Percentiles rank a stretch among this genome's conserved stretches.
Evolutionary conservation across 2,888 invertebrate species (phyloP).

Genomic region (Cephus runcator): DNA sequence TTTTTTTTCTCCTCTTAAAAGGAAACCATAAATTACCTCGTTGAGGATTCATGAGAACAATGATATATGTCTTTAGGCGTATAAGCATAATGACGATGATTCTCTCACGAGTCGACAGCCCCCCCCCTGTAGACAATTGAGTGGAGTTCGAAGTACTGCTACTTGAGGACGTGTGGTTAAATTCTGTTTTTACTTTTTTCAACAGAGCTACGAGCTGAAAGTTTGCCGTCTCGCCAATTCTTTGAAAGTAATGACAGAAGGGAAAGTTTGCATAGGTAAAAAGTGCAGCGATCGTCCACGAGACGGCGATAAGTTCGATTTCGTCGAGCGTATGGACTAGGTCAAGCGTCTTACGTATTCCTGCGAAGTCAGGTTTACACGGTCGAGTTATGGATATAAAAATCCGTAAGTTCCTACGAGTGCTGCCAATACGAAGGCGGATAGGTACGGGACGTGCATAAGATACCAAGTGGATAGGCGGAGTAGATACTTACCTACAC

Average conservation of each 20-base stretch:
- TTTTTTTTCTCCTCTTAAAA: neutral
- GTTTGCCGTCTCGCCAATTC: neutral
- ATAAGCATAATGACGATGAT: neutral
- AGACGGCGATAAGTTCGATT: neutral
- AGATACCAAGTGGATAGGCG: constrained; percentile 1
- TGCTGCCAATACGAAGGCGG: constrained; percentile 15
- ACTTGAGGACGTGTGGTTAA: constrained; percentile 40
- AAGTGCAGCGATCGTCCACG: constrained; percentile 26
- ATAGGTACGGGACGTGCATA: constrained; percentile 30
- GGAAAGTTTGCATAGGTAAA: constrained; percentile 8
- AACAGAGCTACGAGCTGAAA: constrained; percentile 13
- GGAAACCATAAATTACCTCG: neutral
- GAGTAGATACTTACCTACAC: neutral
- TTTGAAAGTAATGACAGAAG: constrained; percentile 1
- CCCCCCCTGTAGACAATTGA: neutral
- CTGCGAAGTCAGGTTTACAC: constrained; percentile 34
- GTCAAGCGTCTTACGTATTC: constrained; percentile 39
- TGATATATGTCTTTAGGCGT: neutral
- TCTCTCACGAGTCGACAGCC: neutral
- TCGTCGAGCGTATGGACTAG: constrained; percentile 15
- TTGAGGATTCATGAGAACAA: neutral
- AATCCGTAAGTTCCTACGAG: constrained; percentile 21
- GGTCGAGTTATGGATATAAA: constrained; percentile 29
- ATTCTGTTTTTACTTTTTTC: constrained; percentile 35
- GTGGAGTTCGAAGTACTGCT: neutral